Percentiles rank a stretch among this genome's conserved stretches.
Evolutionary conservation across 2,113 vertebrate genomes (phyloP).

Genomic region (Microcebus ravelobensis): DNA sequence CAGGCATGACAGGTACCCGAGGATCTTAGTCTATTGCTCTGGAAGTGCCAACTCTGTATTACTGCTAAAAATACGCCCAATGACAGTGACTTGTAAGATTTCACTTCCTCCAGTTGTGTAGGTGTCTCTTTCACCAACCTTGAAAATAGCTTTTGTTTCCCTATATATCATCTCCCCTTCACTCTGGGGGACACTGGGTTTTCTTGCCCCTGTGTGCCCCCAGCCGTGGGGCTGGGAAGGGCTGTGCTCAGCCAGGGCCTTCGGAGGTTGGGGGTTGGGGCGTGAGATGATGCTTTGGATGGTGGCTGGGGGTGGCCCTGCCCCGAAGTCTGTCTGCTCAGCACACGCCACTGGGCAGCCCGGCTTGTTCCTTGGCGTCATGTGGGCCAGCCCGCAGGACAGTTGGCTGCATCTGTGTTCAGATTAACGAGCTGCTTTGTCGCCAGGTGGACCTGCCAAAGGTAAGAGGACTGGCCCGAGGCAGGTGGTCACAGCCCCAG

Average conservation of each 20-base stretch:
- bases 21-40: accelerated
- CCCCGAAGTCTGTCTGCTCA: background rate
- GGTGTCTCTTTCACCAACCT: background rate
- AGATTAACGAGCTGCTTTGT: background rate
- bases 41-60: background rate
- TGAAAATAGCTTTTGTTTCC: conserved; percentile 7
- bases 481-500: background rate
- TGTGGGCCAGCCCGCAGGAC: background rate
- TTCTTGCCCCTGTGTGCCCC: background rate
- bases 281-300: background rate
- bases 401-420: background rate
- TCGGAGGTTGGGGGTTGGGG: background rate
- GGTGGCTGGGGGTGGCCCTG: background rate
- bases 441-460: background rate
- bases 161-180: background rate
- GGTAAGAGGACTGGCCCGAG: background rate
- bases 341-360: background rate
- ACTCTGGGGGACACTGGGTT: background rate
- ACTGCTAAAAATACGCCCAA: background rate
- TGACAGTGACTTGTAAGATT: background rate
- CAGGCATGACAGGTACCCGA: background rate
- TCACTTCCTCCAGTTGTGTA: background rate
- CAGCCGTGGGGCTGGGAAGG: background rate
- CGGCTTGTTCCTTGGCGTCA: background rate
- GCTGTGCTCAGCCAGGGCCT: background rate